Conservation (phyloP, 1,140 invertebrate species). For the Drosophila murphyi region DNA sequence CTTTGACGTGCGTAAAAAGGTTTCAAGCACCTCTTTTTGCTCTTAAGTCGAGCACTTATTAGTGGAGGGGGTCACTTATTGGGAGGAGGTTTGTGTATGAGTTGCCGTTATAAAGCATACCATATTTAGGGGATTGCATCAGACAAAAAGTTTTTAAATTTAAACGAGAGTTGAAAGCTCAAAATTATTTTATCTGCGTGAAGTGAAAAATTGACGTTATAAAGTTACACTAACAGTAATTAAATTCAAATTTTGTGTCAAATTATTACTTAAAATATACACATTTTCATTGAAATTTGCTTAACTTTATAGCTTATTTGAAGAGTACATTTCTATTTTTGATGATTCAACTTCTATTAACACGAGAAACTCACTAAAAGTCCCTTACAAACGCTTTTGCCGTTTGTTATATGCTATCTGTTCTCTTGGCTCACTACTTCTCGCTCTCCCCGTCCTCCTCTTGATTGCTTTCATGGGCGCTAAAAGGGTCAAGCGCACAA, state of each 20-base stretch:
- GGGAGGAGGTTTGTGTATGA: background rate
- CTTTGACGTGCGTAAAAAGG: constrained; percentile 47
- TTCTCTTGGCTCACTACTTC: background rate
- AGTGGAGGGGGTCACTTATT: background rate
- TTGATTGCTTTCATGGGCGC: constrained; percentile 10
- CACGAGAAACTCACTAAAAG: background rate
- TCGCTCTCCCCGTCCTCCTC: background rate
- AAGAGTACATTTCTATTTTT: too few relatives aligned
- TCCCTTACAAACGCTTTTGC: background rate
- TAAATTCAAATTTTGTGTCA: too few relatives aligned
- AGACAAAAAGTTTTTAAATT: constrained; percentile 12
- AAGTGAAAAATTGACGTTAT: too few relatives aligned
- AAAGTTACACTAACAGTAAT: too few relatives aligned
- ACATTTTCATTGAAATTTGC: too few relatives aligned
- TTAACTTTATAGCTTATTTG: too few relatives aligned
- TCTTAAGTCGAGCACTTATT: background rate
- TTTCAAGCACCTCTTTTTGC: constrained; percentile 19
- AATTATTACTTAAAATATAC: too few relatives aligned
- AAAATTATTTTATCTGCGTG: background rate
- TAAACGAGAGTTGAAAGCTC: constrained; percentile 3
- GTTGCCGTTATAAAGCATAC: constrained; percentile 15
- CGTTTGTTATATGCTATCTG: background rate
- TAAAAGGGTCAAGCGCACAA: constrained; percentile 38
- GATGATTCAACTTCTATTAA: background rate
- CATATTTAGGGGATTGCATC: constrained; percentile 6